Percentiles rank a stretch among this genome's conserved stretches.
These are phyloP conservation scores for Strigamia crassipes DNA, from an alignment of 2,888 invertebrate species.

Conservation along the genomic window DNA sequence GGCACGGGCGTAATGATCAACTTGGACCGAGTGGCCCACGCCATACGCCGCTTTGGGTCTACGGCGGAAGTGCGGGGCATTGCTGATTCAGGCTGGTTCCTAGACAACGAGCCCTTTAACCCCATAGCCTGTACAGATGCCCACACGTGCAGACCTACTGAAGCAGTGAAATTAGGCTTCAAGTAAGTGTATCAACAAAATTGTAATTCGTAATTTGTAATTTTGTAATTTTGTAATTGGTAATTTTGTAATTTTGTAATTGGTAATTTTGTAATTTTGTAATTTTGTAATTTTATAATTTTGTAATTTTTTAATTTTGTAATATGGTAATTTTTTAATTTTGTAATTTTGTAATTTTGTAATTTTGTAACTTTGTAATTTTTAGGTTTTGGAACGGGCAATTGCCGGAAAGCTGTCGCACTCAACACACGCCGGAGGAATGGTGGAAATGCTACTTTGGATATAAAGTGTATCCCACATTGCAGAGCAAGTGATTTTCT, in stretches of 20 bases:
- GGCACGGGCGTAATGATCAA: conserved; percentile 91
- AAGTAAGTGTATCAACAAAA: too few relatives aligned
- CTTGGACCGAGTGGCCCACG: conserved; percentile 77
- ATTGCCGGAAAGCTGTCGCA: conserved; percentile 75
- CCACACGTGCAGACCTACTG: conserved; percentile 68
- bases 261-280: too few relatives aligned
- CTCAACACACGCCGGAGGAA: conserved; percentile 69
- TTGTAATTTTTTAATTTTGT: background rate
- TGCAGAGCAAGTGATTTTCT: conserved; percentile 68
- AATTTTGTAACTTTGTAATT: background rate
- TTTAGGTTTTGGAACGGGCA: conserved; percentile 72
- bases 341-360: background rate
- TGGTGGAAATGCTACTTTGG: conserved; percentile 94
- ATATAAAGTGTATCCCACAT: conserved; percentile 80
- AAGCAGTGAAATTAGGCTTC: conserved; percentile 73
- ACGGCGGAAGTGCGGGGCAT: conserved; percentile 73
- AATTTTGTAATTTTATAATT: too few relatives aligned
- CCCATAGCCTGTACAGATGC: conserved; percentile 59
- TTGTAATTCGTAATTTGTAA: too few relatives aligned
- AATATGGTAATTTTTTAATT: background rate
- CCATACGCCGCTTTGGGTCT: conserved; percentile 63
- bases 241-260: too few relatives aligned
- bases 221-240: too few relatives aligned
- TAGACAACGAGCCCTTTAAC: conserved; percentile 79
- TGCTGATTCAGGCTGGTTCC: conserved; percentile 93